Evolutionary conservation across 2,888 invertebrate genomes (phyloP), one percentile per base, ranked within the genome.

Genomic region (Pachymerium ferrugineum): DNA sequence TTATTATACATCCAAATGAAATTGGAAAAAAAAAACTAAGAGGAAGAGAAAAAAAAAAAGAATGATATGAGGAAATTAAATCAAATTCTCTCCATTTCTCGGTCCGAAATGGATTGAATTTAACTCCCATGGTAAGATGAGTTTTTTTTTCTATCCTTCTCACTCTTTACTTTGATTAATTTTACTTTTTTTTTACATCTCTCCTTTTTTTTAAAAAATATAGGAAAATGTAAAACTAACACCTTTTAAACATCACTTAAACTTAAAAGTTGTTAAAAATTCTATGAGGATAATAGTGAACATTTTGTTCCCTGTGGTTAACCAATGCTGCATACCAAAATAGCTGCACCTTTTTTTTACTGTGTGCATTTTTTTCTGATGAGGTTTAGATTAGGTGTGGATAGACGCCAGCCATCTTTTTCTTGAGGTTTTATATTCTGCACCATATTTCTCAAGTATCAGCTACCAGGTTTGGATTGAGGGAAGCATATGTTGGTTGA

Each of bases 71-170:
- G 62, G 62, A 62, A 62, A 62, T 62, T 25, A 62, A 62, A 62
- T 62, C 62, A 62, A 62, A 62, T 62, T 62, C 28, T 62, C 62
- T 62, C 62, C 62, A 62, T 62, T 62, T 62, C 62, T 62, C 62
- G 25, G 62, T 62, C 62, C 62, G 62, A 62, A 62, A 62, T 62
- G 62, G 62, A 62, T 62, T 62, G 62, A 62, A 62, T 62, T 62
- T 62, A 25, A 25, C 62, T 62, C 62, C n/a, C 62, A 28, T 62
- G 62, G 62, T 62, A 62, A 62, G 62, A 62, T 62, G 62, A n/a
- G 25, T 25, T 22, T 62, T 62, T 62, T 62, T 12, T 10, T 22
- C 25, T 5, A 10, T 25, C n/a, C 28, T 62, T 62, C 62, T 25
- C 14, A 22, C 12, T 62, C 62, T 3, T 62, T 62, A 12, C 25